These are phyloP conservation scores for Phocides pigmalion DNA, from an alignment of 1,140 invertebrate genomes.

Conservation along the genomic window DNA sequence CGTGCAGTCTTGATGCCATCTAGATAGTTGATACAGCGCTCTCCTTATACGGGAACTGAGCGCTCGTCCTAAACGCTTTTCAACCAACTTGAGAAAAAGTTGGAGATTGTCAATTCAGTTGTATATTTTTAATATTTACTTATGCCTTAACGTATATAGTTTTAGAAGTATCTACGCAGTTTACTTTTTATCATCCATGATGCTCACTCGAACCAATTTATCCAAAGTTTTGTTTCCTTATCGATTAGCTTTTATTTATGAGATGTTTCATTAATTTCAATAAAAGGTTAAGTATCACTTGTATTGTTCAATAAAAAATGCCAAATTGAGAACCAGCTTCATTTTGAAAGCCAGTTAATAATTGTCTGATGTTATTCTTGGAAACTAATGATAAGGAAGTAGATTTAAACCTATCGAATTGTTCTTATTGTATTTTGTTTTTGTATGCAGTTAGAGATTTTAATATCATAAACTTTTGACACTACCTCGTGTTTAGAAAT, in stretches of 20 bases:
- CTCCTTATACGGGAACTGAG: slow-evolving; percentile 15
- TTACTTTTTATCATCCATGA: background rate
- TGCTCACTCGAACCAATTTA: background rate
- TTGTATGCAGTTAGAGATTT: background rate
- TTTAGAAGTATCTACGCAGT: background rate
- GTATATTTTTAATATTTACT: no score
- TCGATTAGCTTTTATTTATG: background rate
- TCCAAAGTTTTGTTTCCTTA: background rate
- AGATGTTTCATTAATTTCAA: background rate
- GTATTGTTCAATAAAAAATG: no score
- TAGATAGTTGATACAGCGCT: slow-evolving; percentile 26
- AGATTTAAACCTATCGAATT: no score
- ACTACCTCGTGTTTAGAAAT: background rate
- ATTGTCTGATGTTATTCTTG: no score
- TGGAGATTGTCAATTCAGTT: no score
- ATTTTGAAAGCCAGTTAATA: no score
- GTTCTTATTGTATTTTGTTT: background rate
- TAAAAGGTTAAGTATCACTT: background rate
- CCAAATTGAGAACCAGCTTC: no score
- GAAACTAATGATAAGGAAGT: no score
- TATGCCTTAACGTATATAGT: slow-evolving; percentile 10
- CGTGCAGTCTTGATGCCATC: slow-evolving; percentile 26
- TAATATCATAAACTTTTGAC: background rate
- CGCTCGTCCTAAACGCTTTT: slow-evolving; percentile 15
- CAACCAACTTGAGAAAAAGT: no score